phyloP scores from a whole-genome alignment of 2,113 vertebrate genomes.

The Gymnorhina tibicen region DNA sequence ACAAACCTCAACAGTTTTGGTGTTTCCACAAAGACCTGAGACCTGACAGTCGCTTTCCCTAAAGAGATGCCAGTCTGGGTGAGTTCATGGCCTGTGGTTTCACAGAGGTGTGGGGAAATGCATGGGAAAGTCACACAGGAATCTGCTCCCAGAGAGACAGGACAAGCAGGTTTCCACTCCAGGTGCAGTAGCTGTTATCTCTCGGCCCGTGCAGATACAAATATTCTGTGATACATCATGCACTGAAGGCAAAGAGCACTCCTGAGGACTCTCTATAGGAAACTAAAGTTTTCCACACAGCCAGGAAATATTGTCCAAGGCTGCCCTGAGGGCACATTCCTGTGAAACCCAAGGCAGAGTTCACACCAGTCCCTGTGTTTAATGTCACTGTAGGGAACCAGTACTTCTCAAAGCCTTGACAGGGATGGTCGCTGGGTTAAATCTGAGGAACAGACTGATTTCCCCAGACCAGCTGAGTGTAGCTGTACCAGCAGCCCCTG shows the following conservation, averaged over 20 bases:
- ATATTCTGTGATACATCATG: not conserved
- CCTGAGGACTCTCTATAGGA: not conserved
- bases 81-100: not conserved
- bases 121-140: not conserved
- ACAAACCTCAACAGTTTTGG: not conserved
- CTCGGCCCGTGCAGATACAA: not conserved
- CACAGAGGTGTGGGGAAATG: not conserved
- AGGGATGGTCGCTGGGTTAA: not conserved
- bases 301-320: not conserved
- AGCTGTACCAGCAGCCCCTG: not conserved
- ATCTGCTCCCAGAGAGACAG: not conserved
- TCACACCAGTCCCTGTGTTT: not conserved
- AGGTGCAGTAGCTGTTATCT: not conserved
- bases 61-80: not conserved
- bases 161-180: not conserved
- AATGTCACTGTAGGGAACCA: not conserved
- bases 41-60: not conserved
- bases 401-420: not conserved
- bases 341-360: not conserved
- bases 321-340: not conserved
- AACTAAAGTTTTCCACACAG: not conserved
- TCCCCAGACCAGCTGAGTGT: not conserved
- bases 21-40: not conserved
- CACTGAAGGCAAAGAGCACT: not conserved
- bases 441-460: not conserved